phyloP scores from a whole-genome alignment of 2,113 vertebrate genomes.

The Protobothrops flavoviridis region DNA sequence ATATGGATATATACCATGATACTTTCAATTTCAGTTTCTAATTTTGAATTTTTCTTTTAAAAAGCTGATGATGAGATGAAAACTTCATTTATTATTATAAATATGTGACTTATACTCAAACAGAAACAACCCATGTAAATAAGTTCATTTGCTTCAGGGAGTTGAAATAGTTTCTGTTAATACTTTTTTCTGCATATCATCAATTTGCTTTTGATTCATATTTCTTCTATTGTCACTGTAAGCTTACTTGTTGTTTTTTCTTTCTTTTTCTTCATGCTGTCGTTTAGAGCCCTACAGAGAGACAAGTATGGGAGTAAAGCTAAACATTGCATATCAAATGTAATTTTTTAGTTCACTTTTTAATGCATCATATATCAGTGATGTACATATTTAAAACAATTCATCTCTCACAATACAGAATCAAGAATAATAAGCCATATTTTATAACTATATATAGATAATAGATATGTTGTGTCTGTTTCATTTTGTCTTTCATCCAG shows the following conservation, averaged over 20 bases:
- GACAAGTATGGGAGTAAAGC: conserved; percentile 99
- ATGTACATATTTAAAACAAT: conserved; percentile 79
- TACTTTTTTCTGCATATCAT: conserved; percentile 82
- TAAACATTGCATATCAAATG: conserved; percentile 99
- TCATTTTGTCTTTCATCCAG: conserved; percentile 61
- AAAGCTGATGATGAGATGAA: conserved; percentile 54
- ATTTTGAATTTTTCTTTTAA: conserved; percentile 60
- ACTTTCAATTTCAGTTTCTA: conserved; percentile 41
- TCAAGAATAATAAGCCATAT: conserved; percentile 46
- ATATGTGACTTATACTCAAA: conserved; percentile 67
- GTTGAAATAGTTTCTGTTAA: conserved; percentile 77
- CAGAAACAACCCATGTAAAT: conserved; percentile 72
- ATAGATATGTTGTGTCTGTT: conserved; percentile 72
- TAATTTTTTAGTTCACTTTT: conserved; percentile 98
- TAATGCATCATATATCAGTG: conserved; percentile 85
- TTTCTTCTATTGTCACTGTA: conserved; percentile 88
- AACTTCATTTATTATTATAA: conserved; percentile 55
- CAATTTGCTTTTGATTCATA: conserved; percentile 86
- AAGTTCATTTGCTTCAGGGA: conserved; percentile 73
- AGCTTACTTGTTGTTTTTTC: conserved; percentile 96
- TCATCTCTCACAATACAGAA: conserved; percentile 73
- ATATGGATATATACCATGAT: conserved; percentile 47
- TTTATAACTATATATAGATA: conserved; percentile 31
- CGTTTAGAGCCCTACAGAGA: conserved; percentile 99
- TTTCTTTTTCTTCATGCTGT: conserved; percentile 98